Percentiles rank a stretch among this genome's conserved stretches.
These are phyloP conservation scores for Acromyrmex heyeri DNA, from an alignment of 1,140 invertebrate species.

Conservation along the genomic window DNA sequence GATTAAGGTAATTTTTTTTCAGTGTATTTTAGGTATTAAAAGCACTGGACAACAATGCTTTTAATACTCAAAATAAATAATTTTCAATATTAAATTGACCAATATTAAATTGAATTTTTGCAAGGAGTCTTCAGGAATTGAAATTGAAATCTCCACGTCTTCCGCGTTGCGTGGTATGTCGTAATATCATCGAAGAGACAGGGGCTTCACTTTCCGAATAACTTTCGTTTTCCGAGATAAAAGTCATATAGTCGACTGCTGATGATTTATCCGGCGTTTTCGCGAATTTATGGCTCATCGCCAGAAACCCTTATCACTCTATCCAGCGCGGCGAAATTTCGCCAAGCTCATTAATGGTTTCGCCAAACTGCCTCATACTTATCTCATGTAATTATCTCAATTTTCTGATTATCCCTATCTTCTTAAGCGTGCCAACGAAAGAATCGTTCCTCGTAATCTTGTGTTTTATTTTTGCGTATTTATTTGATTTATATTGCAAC, in stretches of 20 bases:
- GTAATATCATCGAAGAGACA: background rate
- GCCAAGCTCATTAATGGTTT: background rate
- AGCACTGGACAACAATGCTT: no score
- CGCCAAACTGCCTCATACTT: background rate
- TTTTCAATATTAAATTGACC: no score
- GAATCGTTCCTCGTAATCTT: background rate
- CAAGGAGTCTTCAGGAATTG: no score
- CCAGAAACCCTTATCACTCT: slow-evolving; percentile 34
- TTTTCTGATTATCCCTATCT: slow-evolving; percentile 20
- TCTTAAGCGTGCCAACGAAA: slow-evolving; percentile 6
- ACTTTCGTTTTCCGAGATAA: slow-evolving; percentile 37
- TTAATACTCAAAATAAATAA: no score
- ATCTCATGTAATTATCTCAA: background rate
- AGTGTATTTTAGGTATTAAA: no score
- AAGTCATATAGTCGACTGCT: slow-evolving; percentile 40
- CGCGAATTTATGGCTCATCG: slow-evolving; percentile 19
- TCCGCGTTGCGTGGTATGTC: background rate
- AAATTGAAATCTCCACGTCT: background rate
- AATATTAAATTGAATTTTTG: no score
- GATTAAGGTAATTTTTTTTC: no score
- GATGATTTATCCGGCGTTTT: slow-evolving; percentile 46
- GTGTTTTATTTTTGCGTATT: background rate
- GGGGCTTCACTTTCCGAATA: background rate
- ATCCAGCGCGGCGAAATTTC: slow-evolving; percentile 16
- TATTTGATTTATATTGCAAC: background rate